Percentiles rank a stretch among this genome's conserved stretches.
Conservation (phyloP, 2,797 vertebrate genomes). For the Megaceryle alcyon region DNA sequence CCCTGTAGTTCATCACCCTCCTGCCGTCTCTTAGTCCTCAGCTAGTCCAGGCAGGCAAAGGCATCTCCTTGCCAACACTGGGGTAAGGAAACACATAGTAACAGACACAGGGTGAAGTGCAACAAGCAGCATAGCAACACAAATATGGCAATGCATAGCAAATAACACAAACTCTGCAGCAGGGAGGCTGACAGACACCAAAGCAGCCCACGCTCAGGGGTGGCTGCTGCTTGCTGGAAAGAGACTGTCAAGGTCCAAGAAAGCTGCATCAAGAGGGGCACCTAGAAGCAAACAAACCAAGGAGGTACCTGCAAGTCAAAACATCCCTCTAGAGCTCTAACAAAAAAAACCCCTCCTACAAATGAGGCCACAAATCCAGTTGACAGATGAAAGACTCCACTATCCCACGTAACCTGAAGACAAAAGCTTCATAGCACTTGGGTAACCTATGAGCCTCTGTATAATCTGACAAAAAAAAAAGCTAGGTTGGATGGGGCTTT, state of each 20-base stretch:
- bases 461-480: not conserved
- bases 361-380: not conserved
- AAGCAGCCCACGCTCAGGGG: not conserved
- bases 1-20: not conserved
- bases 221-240: not conserved
- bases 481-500: not conserved
- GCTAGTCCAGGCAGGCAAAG: not conserved
- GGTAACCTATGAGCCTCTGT: accelerated
- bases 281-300: not conserved
- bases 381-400: not conserved
- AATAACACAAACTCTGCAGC: not conserved
- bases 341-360: not conserved
- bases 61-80: not conserved
- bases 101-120: not conserved
- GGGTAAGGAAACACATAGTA: not conserved
- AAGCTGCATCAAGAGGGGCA: not conserved
- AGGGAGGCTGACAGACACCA: not conserved
- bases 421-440: not conserved
- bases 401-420: not conserved
- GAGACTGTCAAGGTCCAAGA: not conserved
- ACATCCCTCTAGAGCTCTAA: not conserved
- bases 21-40: not conserved
- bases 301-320: not conserved
- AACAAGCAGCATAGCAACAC: not conserved
- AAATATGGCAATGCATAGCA: not conserved